These are phyloP conservation scores for Acanthornis magna DNA, from an alignment of 2,797 vertebrate genomes.

Conservation along the genomic window DNA sequence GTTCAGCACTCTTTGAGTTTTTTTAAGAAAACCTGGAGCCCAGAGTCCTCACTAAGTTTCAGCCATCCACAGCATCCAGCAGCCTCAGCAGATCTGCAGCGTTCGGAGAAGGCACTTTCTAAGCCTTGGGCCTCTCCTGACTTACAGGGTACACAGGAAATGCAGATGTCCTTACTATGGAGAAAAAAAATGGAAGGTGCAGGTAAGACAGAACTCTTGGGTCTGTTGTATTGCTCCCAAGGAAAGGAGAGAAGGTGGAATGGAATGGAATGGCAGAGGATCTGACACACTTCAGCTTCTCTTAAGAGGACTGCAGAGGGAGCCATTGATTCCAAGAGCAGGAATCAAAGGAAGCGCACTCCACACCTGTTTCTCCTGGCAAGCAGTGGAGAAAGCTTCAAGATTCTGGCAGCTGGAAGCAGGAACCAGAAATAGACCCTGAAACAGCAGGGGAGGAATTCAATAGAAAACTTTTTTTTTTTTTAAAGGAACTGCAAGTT, in stretches of 20 bases:
- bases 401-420: slow-evolving; percentile 13
- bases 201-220: not conserved
- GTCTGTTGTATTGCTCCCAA: not conserved
- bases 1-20: not conserved
- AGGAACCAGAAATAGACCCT: slow-evolving; percentile 20
- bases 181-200: not conserved
- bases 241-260: not conserved
- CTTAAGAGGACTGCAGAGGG: slow-evolving; percentile 14
- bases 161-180: fast-evolving
- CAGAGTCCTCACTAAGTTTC: not conserved
- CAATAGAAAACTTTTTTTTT: not conserved
- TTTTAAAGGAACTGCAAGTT: not conserved
- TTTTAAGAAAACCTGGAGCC: not conserved
- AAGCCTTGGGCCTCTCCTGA: not conserved
- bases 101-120: fast-evolving
- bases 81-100: not conserved
- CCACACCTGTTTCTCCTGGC: slow-evolving; percentile 53
- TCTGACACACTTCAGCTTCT: not conserved
- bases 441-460: not conserved
- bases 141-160: fast-evolving
- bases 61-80: not conserved
- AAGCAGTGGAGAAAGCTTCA: not conserved
- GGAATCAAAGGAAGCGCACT: not conserved
- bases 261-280: too few relatives aligned
- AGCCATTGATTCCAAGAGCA: slow-evolving; percentile 8